Evolutionary conservation across 2,888 invertebrate genomes (phyloP), one percentile per base, ranked within the genome.

Genomic region (Arrhopalites spinosus): DNA sequence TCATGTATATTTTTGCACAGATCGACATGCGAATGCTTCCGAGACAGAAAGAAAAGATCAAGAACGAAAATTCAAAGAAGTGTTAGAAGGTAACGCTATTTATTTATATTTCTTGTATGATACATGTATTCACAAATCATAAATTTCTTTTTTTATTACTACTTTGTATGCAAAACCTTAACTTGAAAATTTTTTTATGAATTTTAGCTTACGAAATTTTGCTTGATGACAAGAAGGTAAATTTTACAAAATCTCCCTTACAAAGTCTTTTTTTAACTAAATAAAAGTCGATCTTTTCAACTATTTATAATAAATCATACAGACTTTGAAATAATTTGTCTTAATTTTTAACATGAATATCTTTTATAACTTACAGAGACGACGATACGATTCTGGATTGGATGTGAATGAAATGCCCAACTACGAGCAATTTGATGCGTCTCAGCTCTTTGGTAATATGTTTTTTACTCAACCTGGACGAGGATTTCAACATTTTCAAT

Each of bases 1-100:
- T 68, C 64, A 8, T 20, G 68, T 29, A 23, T 63, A 45, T 83
- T 23, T 80, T n/a, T n/a, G n/a, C n/a, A n/a, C n/a, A 90, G 96
- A 97, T 88, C 90, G 96, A 56, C 97, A 97, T 87, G 92, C 95
- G 2, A 92, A 90, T 85, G 96, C 95, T 53, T 89, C 93, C 0
- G 92, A 93, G 69, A 89, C 87, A 3, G 93, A 94, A 85, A 93
- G 93, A 81, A 93, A 93, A 83, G 94, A 94, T 80, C 95, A 97
- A 85, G 97, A 98, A 86, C 91, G 91, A 83, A 93, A 93, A 84
- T 97, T 98, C 86, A 97, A 97, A 86, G 96, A 97, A 86, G 89
- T 97, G 25, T 96, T 96, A n/a, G 96, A 97, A 86, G 36, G 36
- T 36, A 36, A 36, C 5, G 11, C 3, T 36, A 7, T 7, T 36